Conservation (phyloP, 1,140 invertebrate species). For the Leucophenga varia region DNA sequence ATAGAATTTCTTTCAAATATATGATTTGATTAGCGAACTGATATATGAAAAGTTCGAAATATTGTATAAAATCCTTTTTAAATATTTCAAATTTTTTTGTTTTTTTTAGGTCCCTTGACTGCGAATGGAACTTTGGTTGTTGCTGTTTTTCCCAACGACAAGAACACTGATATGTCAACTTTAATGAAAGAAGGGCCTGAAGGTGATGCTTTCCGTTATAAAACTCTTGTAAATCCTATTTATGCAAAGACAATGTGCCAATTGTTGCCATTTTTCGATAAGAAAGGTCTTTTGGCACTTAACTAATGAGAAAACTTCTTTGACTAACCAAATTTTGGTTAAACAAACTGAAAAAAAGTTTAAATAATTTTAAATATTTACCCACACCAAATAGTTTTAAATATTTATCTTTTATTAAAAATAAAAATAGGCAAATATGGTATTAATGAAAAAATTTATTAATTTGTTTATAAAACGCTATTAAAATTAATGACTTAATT, state of each 20-base stretch:
- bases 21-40: too few species aligned
- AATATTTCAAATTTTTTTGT: not conserved
- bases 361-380: too few species aligned
- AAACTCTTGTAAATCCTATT: constrained; percentile 21
- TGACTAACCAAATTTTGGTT: too few species aligned
- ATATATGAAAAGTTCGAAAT: too few species aligned
- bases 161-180: constrained; percentile 34
- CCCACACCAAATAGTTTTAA: too few species aligned
- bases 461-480: constrained; percentile 22
- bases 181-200: constrained; percentile 29
- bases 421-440: too few species aligned
- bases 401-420: too few species aligned
- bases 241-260: constrained; percentile 29
- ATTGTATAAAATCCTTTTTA: not conserved
- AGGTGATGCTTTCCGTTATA: constrained; percentile 25
- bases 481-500: constrained; percentile 49
- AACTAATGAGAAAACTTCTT: too few species aligned
- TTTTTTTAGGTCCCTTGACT: constrained; percentile 23
- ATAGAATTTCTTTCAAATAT: not conserved
- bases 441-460: constrained; percentile 23
- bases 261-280: constrained; percentile 28
- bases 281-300: constrained; percentile 28
- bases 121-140: constrained; percentile 16
- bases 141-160: constrained; percentile 25
- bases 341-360: too few species aligned